phyloP scores from a whole-genome alignment of 2,797 vertebrate species.

The Siniperca scherzeri region DNA sequence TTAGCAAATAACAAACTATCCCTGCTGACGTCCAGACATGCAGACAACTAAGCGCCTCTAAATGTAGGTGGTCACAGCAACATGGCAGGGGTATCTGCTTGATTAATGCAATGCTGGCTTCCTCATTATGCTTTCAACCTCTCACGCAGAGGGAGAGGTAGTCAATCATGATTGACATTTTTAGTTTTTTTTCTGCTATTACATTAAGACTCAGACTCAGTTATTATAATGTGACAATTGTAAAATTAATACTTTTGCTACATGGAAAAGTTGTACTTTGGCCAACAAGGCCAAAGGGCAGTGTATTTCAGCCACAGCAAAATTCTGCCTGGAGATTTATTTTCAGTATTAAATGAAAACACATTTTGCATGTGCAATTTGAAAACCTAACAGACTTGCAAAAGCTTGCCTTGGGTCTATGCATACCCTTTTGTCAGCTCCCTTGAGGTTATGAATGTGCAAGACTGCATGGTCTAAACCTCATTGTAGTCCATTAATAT shows the following conservation, averaged over 20 bases:
- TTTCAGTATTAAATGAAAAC: conserved; percentile 46
- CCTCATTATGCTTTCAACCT: conserved; percentile 34
- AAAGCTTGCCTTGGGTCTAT: conserved; percentile 28
- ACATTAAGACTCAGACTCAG: conserved; percentile 9
- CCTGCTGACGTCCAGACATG: not conserved
- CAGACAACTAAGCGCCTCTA: conserved; percentile 16
- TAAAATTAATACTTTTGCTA: not conserved
- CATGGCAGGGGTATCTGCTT: conserved; percentile 50
- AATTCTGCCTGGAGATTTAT: conserved; percentile 27
- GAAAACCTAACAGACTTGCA: conserved; percentile 19
- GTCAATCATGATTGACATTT: conserved; percentile 40
- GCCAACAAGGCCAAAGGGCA: conserved; percentile 13
- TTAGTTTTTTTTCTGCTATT: conserved; percentile 18
- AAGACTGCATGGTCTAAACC: conserved; percentile 44
- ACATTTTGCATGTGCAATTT: conserved; percentile 33
- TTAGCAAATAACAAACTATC: conserved; percentile 31
- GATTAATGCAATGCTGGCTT: conserved; percentile 49
- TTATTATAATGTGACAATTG: conserved; percentile 4
- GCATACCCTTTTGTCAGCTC: conserved; percentile 44
- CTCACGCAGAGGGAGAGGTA: conserved; percentile 7
- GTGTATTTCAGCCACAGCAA: not conserved
- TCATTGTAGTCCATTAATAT: conserved; percentile 63
- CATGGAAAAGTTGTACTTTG: conserved; percentile 8
- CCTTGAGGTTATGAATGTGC: conserved; percentile 60
- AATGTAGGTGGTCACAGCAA: conserved; percentile 44